Evolutionary conservation across 2,888 invertebrate species (phyloP).

Genomic region (Sinodicranocentrus sp.): DNA sequence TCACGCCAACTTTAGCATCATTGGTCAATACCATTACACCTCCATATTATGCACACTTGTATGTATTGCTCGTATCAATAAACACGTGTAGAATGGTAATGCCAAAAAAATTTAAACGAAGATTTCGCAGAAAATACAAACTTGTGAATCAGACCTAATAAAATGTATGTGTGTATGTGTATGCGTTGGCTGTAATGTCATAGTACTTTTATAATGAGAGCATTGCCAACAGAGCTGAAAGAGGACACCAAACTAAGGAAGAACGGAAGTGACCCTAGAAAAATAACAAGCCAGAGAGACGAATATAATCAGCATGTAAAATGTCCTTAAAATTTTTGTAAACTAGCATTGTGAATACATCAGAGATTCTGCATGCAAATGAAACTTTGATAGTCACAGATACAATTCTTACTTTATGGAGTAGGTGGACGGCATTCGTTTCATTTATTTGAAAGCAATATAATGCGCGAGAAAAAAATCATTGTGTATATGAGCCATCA

Average conservation of each 20-base stretch:
- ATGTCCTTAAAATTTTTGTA: slow-evolving; percentile 37
- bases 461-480: background rate
- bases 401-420: too few species aligned
- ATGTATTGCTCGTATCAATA: too few species aligned
- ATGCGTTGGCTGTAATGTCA: too few species aligned
- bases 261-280: slow-evolving; percentile 63
- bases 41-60: too few species aligned
- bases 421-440: slow-evolving; percentile 16
- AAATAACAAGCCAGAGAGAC: slow-evolving; percentile 22
- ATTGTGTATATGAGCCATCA: slow-evolving; percentile 7
- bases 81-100: too few species aligned
- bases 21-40: too few species aligned
- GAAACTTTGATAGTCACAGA: background rate
- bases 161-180: too few species aligned
- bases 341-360: background rate
- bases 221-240: slow-evolving; percentile 24
- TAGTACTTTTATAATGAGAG: too few species aligned
- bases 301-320: slow-evolving; percentile 16
- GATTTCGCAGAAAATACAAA: too few species aligned
- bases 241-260: slow-evolving; percentile 44
- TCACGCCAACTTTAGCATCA: too few species aligned
- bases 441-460: slow-evolving; percentile 10
- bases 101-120: too few species aligned
- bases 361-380: slow-evolving; percentile 21
- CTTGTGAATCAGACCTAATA: too few species aligned